Base-by-base conservation (phyloP, 2,797 vertebrate species). In the Pangasius krempfi region DNA sequence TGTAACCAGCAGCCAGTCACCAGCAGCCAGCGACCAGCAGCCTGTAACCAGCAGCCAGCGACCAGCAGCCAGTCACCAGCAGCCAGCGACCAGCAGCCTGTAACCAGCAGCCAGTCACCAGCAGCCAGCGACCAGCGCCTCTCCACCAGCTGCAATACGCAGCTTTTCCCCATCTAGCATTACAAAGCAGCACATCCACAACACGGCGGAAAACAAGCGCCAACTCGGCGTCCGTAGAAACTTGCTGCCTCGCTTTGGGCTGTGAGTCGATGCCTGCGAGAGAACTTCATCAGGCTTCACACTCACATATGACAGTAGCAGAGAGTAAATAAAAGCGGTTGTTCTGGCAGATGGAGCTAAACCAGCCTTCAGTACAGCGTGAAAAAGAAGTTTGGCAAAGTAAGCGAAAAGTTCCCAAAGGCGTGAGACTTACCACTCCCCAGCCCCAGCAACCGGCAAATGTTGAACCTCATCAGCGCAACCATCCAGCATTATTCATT, bases 401-500 rank as follows among this genome's bases (percentile, higher is more conserved):
- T 83, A 54, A 66, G 80, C n/a, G 33, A 56, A 92, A 94, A 95
- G 85, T 93, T 89, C 64, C 37, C 14, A 44, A 40, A 79, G 76
- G 66, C 78, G 86, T 30, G 90, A 90, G 87, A 90, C 96, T 96
- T 93, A 96, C 96, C 96, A 94, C 95, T 96, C 91, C 94, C 94
- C 92, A 97, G 92, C 92, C 96, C 96, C 94, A 97, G 86, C 84
- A 97, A 93, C 92, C 96, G 94, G 94, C 95, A 96, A 85, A 97
- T 93, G 80, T 96, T 96, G 94, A 97, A 95, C 91, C 94, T 96
- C 96, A 97, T 97, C 91, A 95, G 94, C 89, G 94, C 95, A 83
- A 96, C 95, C 96, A 96, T 97, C 93, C 95, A 94, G 95, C 96
- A 96, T 96, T 94, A 94, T 96, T 93, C 62, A 91, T 76, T 70